phyloP scores from a whole-genome alignment of 2,113 vertebrate genomes.

The Aythya baeri region DNA sequence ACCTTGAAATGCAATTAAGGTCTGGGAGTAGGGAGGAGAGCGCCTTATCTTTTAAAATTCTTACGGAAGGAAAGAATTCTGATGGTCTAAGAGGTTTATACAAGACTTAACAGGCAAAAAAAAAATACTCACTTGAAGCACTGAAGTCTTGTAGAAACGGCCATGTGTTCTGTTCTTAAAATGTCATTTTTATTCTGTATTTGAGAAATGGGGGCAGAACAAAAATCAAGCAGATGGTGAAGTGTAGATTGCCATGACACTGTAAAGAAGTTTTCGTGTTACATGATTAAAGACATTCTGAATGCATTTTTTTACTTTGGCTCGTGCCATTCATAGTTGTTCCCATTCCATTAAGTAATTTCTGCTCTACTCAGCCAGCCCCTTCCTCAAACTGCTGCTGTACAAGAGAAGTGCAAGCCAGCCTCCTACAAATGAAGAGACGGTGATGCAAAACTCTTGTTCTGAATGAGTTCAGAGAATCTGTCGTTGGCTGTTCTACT shows the following conservation, averaged over 20 bases:
- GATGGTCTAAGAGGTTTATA: background rate
- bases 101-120: constrained; percentile 30
- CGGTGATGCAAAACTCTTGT: background rate
- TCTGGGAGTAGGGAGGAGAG: background rate
- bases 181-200: constrained; percentile 37
- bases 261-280: constrained; percentile 60
- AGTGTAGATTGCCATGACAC: constrained; percentile 46
- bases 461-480: background rate
- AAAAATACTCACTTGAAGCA: constrained; percentile 30
- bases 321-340: constrained; percentile 56
- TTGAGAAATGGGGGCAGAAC: constrained; percentile 41
- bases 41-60: constrained; percentile 6
- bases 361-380: background rate
- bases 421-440: background rate
- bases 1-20: background rate
- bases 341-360: background rate
- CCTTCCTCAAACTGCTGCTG: background rate
- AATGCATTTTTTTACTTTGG: constrained; percentile 12
- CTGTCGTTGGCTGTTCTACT: background rate
- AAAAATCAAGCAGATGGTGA: constrained; percentile 42
- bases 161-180: constrained; percentile 50
- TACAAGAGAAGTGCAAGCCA: background rate
- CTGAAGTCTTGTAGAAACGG: constrained; percentile 25
- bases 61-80: background rate
- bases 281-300: constrained; percentile 71